A percentile compares a stretch with the other conserved stretches of the same genome.
Conservation (phyloP, 1,140 invertebrate genomes). For the Bicyclus anynana region DNA sequence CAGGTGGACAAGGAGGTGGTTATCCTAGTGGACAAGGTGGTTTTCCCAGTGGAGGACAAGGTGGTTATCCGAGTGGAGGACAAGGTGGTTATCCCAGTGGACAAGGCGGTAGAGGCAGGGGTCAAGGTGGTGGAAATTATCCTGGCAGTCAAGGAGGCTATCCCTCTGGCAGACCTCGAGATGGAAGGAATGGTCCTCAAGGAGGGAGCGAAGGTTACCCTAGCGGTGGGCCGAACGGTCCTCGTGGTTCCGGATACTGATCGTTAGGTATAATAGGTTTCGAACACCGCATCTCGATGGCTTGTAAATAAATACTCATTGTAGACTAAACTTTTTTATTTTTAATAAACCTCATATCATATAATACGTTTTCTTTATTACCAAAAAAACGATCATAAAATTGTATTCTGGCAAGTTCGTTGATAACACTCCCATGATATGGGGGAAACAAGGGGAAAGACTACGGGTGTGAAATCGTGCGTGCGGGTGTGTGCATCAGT, state of each 20-base stretch:
- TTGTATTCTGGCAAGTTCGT: no score
- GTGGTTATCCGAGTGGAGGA: neutral
- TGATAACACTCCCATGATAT: no score
- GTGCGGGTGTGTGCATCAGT: no score
- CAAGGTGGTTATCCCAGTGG: constrained; percentile 16
- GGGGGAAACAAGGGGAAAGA: no score
- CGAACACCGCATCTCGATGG: neutral
- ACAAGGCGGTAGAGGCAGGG: constrained; percentile 9
- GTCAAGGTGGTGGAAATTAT: constrained; percentile 3
- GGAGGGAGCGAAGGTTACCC: constrained; percentile 54
- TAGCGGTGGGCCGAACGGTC: constrained; percentile 60
- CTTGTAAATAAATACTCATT: constrained; percentile 21
- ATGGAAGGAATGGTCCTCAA: neutral
- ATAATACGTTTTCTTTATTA: neutral
- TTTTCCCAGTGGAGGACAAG: constrained; percentile 5
- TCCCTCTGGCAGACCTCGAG: constrained; percentile 8
- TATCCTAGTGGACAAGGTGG: constrained; percentile 10
- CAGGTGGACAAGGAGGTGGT: constrained; percentile 7
- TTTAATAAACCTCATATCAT: neutral
- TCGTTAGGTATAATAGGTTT: neutral
- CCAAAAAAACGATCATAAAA: no score
- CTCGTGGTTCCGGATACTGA: constrained; percentile 66
- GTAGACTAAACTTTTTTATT: neutral
- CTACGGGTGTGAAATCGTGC: no score
- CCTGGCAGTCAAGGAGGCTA: constrained; percentile 6